Conservation (phyloP, 2,797 vertebrate species). For the Sebastes oblongus region DNA sequence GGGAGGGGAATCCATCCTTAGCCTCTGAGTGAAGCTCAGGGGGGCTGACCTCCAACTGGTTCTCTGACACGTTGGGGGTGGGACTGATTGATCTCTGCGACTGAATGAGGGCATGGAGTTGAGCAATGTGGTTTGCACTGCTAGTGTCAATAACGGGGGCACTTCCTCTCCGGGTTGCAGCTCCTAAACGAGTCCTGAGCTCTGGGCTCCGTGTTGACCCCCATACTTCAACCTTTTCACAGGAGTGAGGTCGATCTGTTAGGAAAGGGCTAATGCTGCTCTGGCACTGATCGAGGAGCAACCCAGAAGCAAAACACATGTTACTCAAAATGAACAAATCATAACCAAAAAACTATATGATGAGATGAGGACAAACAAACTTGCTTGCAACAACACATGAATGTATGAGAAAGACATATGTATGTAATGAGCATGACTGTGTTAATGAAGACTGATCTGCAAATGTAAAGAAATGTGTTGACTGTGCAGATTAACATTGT, state of each 20-base stretch:
- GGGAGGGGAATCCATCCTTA: constrained; percentile 33
- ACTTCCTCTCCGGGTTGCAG: constrained; percentile 70
- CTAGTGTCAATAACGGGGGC: constrained; percentile 74
- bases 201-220: constrained; percentile 52
- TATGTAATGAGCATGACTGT: neutral
- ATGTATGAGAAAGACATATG: neutral
- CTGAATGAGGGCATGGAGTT: constrained; percentile 54
- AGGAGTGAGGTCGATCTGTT: constrained; percentile 66
- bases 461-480: neutral
- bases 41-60: constrained; percentile 30
- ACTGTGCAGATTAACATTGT: neutral
- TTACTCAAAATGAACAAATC: constrained; percentile 55
- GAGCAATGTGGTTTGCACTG: constrained; percentile 51
- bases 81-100: constrained; percentile 65
- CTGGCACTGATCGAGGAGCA: constrained; percentile 69
- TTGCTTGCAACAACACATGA: neutral
- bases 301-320: constrained; percentile 68
- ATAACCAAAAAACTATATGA: constrained; percentile 1
- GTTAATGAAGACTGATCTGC: neutral
- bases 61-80: constrained; percentile 29
- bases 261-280: constrained; percentile 55
- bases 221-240: constrained; percentile 60
- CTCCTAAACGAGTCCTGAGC: constrained; percentile 55
- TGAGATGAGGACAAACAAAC: constrained; percentile 24
- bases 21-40: constrained; percentile 37